Evolutionary conservation across 2,113 vertebrate genomes (phyloP), one percentile per base, ranked within the genome.

Genomic region (Helogale parvula): DNA sequence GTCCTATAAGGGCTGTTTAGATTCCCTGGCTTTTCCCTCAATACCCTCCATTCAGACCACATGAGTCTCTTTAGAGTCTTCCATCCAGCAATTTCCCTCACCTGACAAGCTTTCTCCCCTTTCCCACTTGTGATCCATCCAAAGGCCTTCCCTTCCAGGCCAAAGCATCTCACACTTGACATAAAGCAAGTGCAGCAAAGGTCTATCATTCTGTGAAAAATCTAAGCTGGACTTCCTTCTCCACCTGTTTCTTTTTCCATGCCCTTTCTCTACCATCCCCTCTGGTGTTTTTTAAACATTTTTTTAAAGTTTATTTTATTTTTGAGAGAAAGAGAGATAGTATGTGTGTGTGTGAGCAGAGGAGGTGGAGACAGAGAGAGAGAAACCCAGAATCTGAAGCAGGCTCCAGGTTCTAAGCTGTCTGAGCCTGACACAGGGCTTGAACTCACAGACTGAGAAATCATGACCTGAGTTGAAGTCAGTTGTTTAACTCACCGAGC

Each of bases 1-100:
- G 33, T 41, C 33, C 72, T 93, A 45, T 54, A 86, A 92, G 10
- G 16, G 50, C 41, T 92, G 12, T 19, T 96, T 21, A 92, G n/a
- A 81, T 16, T 87, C 41, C 9, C 23, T 63, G 77, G 25, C 14
- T 93, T 89, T 76, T 83, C 17, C 27, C 23, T 38, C n/a, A 19
- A 7, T n/a, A 23, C 12, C n/a, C 27, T 93, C 50, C 31, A 93
- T 7, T 54, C 3, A 72, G 41, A 68, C 0, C 23, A 82, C 45
- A 71, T 2, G 12, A 76, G 84, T 10, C 41, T 93, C 86, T 54
- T 89, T 81, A 69, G 31, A 79, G 63, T 81, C 41, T 71, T 88
- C 60, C 52, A 95, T 74, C 60, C n/a, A 71, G 68, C 27, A 92
- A 45, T 81, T 69, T 94, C 63, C 74, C 57, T 63, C 84, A 90